Percentiles rank a stretch among this genome's conserved stretches.
Evolutionary conservation across 2,113 vertebrate species (phyloP).

Genomic region (Himantopus leucocephalus): DNA sequence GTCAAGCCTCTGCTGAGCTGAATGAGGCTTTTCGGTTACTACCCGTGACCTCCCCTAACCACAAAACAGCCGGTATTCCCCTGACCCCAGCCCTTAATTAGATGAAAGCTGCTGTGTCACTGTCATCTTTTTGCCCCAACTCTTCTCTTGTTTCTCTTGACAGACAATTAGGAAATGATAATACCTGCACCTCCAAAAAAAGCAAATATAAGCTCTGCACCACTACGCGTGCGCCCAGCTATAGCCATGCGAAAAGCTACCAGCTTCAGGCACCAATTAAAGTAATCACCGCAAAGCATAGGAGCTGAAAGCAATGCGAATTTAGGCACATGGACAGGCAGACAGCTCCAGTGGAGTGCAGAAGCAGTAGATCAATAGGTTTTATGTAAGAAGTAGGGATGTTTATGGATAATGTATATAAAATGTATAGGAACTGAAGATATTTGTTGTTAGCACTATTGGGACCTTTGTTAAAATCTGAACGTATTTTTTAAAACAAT

Average conservation of each 20-base stretch:
- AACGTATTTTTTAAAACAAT: neutral
- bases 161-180: neutral
- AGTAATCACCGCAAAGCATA: neutral
- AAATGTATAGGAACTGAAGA: neutral
- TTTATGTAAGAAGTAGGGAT: neutral
- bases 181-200: neutral
- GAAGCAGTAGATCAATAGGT: neutral
- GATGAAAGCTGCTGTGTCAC: neutral
- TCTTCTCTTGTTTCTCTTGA: neutral
- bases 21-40: neutral
- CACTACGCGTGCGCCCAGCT: neutral
- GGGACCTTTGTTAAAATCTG: neutral
- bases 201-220: neutral
- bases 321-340: neutral
- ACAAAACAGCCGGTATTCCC: neutral
- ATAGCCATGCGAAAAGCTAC: neutral
- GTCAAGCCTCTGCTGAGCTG: neutral
- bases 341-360: rapidly evolving
- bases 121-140: neutral
- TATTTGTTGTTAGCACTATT: neutral
- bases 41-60: neutral
- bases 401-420: neutral
- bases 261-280: neutral
- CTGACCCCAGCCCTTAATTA: neutral
- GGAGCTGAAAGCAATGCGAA: neutral